Conservation (phyloP, 2,888 invertebrate species). For the Diabrotica balteata region DNA sequence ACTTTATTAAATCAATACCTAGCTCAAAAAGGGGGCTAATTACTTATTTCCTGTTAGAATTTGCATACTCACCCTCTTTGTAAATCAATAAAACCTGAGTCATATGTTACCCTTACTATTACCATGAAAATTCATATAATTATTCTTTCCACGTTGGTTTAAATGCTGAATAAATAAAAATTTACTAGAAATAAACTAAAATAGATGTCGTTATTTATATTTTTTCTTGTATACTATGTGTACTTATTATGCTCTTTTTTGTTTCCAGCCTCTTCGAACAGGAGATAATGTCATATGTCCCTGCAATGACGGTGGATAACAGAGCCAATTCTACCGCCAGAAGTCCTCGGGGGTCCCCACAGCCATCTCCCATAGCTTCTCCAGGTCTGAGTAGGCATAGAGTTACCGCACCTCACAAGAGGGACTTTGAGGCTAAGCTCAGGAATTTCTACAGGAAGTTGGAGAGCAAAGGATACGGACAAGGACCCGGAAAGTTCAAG, state of each 20-base stretch:
- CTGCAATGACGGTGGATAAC: constrained; percentile 65
- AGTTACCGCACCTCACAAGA: constrained; percentile 87
- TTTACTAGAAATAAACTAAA: no score
- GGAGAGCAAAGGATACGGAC: constrained; percentile 95
- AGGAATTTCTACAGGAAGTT: constrained; percentile 93
- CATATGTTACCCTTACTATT: no score
- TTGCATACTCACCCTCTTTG: no score
- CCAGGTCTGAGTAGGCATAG: constrained; percentile 80
- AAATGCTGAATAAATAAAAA: no score
- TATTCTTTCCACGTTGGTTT: no score
- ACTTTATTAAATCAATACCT: no score
- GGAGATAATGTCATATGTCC: constrained; percentile 98
- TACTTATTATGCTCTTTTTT: constrained; percentile 14
- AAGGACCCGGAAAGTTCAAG: constrained; percentile 97
- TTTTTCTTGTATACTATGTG: no score
- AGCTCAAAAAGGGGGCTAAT: no score
- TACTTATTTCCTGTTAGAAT: no score
- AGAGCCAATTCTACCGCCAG: constrained; percentile 50
- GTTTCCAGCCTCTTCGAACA: constrained; percentile 91
- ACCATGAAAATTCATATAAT: no score
- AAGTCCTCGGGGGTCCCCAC: constrained; percentile 69
- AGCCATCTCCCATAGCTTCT: constrained; percentile 78
- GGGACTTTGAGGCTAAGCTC: constrained; percentile 95
- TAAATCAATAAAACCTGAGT: no score
- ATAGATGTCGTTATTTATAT: background rate